These are phyloP conservation scores for Siphlonurus alternatus DNA, from an alignment of 2,888 invertebrate species.

Conservation along the genomic window DNA sequence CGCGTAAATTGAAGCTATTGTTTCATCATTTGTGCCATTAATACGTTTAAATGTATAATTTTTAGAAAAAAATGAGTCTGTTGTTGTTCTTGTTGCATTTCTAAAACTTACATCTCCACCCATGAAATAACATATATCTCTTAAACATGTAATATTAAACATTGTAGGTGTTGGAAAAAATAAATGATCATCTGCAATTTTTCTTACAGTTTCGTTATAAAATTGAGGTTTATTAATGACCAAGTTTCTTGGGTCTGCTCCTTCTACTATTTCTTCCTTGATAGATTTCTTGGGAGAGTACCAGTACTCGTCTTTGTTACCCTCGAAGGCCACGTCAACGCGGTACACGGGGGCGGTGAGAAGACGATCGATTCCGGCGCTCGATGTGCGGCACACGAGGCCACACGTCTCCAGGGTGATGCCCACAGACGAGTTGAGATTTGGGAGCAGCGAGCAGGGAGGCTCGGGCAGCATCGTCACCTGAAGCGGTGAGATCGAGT, in stretches of 20 bases:
- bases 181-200: background rate
- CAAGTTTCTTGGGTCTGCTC: background rate
- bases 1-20: background rate
- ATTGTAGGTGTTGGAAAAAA: slow-evolving; percentile 1
- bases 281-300: background rate
- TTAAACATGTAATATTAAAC: background rate
- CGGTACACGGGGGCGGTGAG: background rate
- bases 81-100: background rate
- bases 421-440: slow-evolving; percentile 9
- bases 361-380: background rate
- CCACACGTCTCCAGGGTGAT: slow-evolving; percentile 17
- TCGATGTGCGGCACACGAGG: slow-evolving; percentile 12
- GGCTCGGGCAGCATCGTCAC: slow-evolving; percentile 14
- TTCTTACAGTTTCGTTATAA: background rate
- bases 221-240: background rate
- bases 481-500: background rate
- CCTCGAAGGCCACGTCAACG: background rate
- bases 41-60: background rate
- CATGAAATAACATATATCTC: slow-evolving; percentile 1
- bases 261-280: background rate
- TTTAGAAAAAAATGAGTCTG: background rate
- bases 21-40: background rate
- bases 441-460: slow-evolving; percentile 13
- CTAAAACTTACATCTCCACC: background rate
- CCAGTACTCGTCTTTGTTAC: background rate